Evolutionary conservation across 2,797 vertebrate genomes (phyloP).

Genomic region (Glossophaga mutica): DNA sequence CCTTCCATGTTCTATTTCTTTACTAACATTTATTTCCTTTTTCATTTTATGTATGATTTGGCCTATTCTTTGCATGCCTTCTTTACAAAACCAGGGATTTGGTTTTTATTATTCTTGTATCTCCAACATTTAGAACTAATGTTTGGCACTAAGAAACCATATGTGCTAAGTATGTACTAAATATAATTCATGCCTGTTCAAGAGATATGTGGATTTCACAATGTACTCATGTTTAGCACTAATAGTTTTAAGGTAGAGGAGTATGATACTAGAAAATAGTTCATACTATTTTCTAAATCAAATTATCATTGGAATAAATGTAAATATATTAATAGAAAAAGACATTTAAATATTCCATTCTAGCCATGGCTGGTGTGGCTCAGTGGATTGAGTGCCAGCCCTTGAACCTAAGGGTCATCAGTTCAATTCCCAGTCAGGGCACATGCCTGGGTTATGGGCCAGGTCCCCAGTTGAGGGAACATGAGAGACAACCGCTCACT

Average conservation of each 20-base stretch:
- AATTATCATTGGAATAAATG: background rate
- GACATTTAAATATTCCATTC: background rate
- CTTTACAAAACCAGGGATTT: background rate
- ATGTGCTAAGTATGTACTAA: background rate
- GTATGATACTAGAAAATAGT: background rate
- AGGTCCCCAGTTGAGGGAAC: no score
- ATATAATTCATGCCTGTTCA: background rate
- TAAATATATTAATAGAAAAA: background rate
- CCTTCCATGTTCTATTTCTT: background rate
- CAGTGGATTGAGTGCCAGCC: no score
- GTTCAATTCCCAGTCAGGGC: no score
- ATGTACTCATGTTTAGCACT: background rate
- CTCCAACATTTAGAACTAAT: background rate
- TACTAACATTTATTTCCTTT: background rate
- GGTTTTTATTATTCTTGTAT: background rate
- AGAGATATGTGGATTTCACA: background rate
- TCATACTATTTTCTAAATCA: background rate
- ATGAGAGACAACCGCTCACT: no score
- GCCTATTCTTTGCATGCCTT: fast-evolving
- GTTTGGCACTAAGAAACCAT: background rate
- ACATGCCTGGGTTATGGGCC: no score
- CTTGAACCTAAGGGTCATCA: no score
- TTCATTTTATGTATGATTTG: background rate
- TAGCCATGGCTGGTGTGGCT: background rate
- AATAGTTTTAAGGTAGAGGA: background rate